Conservation (phyloP, 1,140 invertebrate genomes). For the Himalopsyche phryganea region DNA sequence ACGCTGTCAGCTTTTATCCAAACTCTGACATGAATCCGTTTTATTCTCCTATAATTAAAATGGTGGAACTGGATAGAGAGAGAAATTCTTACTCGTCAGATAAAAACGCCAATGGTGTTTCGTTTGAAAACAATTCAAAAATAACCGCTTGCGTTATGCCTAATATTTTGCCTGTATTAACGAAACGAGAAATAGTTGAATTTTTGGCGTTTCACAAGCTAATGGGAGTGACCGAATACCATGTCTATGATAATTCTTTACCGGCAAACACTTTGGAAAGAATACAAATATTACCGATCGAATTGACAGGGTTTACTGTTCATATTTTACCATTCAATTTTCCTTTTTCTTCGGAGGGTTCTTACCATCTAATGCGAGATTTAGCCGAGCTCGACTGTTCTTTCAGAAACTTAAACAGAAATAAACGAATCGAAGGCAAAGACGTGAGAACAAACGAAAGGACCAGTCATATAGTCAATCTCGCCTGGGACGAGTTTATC, state of each 20-base stretch:
- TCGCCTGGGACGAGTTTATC: slow-evolving; percentile 65
- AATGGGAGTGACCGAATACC: slow-evolving; percentile 54
- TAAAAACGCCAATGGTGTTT: slow-evolving; percentile 31
- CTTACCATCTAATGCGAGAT: slow-evolving; percentile 46
- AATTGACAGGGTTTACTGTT: slow-evolving; percentile 52
- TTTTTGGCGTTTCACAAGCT: slow-evolving; percentile 57
- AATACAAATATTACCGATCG: slow-evolving; percentile 50
- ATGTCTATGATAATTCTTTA: slow-evolving; percentile 55
- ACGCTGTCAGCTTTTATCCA: slow-evolving; percentile 52
- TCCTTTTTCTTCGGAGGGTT: slow-evolving; percentile 48
- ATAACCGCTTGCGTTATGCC: slow-evolving; percentile 54
- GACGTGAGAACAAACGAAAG: slow-evolving; percentile 46
- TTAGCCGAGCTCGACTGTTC: slow-evolving; percentile 64
- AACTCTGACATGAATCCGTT: slow-evolving; percentile 50
- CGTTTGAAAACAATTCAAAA: slow-evolving; percentile 51
- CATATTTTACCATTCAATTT: slow-evolving; percentile 55
- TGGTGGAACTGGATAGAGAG: slow-evolving; percentile 39
- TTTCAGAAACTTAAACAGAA: slow-evolving; percentile 50
- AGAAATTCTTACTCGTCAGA: slow-evolving; percentile 4
- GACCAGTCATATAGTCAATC: slow-evolving; percentile 52
- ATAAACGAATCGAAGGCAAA: slow-evolving; percentile 45
- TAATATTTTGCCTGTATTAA: slow-evolving; percentile 47
- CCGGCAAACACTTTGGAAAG: slow-evolving; percentile 53
- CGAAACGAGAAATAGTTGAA: slow-evolving; percentile 52
- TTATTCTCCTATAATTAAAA: slow-evolving; percentile 50